Base-by-base conservation (phyloP, 2,113 vertebrate species). In the Aix galericulata region DNA sequence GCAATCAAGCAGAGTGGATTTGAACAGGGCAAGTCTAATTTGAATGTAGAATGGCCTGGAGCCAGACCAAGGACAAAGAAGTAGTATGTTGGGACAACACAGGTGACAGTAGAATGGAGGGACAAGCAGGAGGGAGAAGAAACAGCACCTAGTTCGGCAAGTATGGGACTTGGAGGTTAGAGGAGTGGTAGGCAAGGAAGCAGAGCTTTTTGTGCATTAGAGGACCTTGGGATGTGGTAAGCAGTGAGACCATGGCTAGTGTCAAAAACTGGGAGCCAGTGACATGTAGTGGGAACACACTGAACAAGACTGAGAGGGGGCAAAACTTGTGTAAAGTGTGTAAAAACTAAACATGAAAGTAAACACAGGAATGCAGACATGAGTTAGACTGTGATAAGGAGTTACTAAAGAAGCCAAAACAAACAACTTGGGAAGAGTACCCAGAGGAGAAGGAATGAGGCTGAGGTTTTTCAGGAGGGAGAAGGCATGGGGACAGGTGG, bases 181-280 rank as follows among this genome's bases (percentile, higher is more conserved):
- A 34, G 29, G 23, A 44, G 32, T 31, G 23, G 15, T 15, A 60
- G 23, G n/a, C 17, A 72, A 64, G 62, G 20, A 60, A 52, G 52
- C 3, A 5, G 18, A 53, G 21, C 2, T 55, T 71, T 60, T 16
- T 60, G 11, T 11, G 3, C 52, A 26, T 60, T 42, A 1, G 1
- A 42, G 50, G 44, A 68, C 26, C n/a, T 44, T 60, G 34, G 53
- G 53, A 9, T 55, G 53, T 40, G 8, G 11, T 27, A 21, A 29
- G 32, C 48, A n/a, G 38, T 23, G 69, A 68, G 63, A 29, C 32
- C 0, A 0, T 58, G 67, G 48, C 31, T 44, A 60, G 22, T 8
- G 38, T 13, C 27, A 34, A 34, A 52, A 27, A 9, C 20, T 6
- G 13, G 62, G 26, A 62, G 31, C 36, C 31, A 23, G 36, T 27